These are phyloP conservation scores for Geococcyx californianus DNA, from an alignment of 2,113 vertebrate species.

Conservation along the genomic window DNA sequence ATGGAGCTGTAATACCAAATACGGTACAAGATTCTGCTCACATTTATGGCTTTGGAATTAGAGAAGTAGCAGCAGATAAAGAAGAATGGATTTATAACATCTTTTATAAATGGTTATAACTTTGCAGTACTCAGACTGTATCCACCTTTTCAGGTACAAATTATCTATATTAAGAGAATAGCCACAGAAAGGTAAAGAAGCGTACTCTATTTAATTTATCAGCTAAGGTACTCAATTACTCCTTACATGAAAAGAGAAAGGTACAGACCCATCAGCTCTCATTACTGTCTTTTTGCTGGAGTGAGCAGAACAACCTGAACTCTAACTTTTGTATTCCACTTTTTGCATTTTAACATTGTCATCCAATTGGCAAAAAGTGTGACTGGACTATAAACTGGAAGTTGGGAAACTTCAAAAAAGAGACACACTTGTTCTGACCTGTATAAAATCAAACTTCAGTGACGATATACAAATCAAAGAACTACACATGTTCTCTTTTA, in stretches of 20 bases:
- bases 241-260: not conserved
- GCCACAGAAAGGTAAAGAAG: not conserved
- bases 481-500: not conserved
- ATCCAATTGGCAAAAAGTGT: not conserved
- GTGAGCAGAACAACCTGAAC: conserved; percentile 7
- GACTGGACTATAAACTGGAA: not conserved
- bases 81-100: not conserved
- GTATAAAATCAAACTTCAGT: not conserved
- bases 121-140: not conserved
- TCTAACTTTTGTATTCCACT: not conserved
- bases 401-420: not conserved
- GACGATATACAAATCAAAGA: not conserved
- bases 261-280: not conserved
- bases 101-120: not conserved
- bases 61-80: not conserved
- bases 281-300: not conserved
- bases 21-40: not conserved
- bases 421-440: not conserved
- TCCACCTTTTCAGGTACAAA: conserved; percentile 2
- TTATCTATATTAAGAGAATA: not conserved
- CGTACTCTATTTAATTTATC: not conserved
- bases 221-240: not conserved
- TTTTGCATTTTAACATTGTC: not conserved
- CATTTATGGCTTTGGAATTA: not conserved
- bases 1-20: not conserved